These are phyloP conservation scores for Ceratosolen solmsi DNA, from an alignment of 1,140 invertebrate species.

Conservation along the genomic window DNA sequence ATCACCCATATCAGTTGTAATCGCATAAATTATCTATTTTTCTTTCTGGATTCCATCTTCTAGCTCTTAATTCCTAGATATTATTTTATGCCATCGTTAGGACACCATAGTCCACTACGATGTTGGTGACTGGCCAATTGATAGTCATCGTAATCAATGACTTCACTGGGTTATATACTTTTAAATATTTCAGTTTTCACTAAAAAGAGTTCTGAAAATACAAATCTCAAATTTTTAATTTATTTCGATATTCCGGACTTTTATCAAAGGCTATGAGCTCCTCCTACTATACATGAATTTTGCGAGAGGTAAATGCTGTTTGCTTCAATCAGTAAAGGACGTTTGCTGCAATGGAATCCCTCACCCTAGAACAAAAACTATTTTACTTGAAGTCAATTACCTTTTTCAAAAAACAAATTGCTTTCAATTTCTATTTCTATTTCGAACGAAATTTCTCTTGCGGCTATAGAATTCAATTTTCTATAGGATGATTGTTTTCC, in stretches of 20 bases:
- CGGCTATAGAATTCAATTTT: conserved; percentile 33
- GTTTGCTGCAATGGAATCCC: neutral
- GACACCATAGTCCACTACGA: too few species aligned
- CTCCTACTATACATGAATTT: neutral
- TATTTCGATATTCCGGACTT: too few species aligned
- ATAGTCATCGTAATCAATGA: too few species aligned
- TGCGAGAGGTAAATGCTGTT: neutral
- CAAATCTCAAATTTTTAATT: too few species aligned
- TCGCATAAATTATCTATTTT: conserved; percentile 23
- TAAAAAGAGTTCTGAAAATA: too few species aligned
- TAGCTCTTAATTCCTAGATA: conserved; percentile 9
- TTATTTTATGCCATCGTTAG: neutral
- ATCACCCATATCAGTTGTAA: conserved; percentile 29
- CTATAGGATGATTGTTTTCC: neutral
- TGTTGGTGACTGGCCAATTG: too few species aligned
- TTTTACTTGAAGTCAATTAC: conserved; percentile 16
- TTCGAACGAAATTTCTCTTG: conserved; percentile 13
- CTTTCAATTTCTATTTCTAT: conserved; percentile 7
- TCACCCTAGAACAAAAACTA: neutral
- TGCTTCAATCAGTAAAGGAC: neutral
- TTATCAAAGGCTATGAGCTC: too few species aligned
- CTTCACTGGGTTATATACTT: too few species aligned
- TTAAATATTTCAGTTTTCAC: too few species aligned
- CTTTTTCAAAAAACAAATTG: conserved; percentile 5
- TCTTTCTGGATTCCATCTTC: conserved; percentile 41